phyloP scores from a whole-genome alignment of 2,888 invertebrate genomes.

The Drymonia ruficornis region DNA sequence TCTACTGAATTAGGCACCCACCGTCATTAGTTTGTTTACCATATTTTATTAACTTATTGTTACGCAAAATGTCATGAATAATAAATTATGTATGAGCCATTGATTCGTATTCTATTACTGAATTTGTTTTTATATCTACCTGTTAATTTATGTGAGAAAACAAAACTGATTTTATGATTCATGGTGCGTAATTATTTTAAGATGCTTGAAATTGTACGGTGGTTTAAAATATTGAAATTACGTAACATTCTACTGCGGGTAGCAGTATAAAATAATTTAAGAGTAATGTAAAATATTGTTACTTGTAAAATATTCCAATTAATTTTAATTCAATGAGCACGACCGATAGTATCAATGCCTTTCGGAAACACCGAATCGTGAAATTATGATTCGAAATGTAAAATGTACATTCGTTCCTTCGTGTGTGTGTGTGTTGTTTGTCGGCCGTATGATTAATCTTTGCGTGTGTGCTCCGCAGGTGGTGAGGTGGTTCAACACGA shows the following conservation, averaged over 20 bases:
- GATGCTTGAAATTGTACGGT: neutral
- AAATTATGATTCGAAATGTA: constrained; percentile 13
- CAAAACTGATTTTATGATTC: constrained; percentile 1
- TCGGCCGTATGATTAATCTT: constrained; percentile 6
- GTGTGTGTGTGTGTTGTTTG: constrained; percentile 23
- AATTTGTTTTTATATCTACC: neutral
- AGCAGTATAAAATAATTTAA: constrained; percentile 6
- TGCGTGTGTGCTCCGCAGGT: constrained; percentile 55
- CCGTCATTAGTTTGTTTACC: constrained; percentile 25
- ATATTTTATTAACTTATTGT: constrained; percentile 18
- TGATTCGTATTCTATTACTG: constrained; percentile 4
- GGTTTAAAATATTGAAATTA: neutral
- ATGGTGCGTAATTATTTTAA: neutral
- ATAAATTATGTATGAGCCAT: constrained; percentile 18
- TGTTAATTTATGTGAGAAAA: constrained; percentile 3
- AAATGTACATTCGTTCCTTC: constrained; percentile 10
- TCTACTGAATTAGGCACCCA: constrained; percentile 21
- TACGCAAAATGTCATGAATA: constrained; percentile 13
- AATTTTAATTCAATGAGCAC: constrained; percentile 14
- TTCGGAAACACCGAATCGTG: constrained; percentile 33
- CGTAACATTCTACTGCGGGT: neutral
- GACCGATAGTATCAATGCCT: constrained; percentile 30
- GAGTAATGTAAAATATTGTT: constrained; percentile 2
- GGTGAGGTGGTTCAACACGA: constrained; percentile 73
- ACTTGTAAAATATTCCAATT: constrained; percentile 9